A percentile compares a stretch with the other conserved stretches of the same genome.
Conservation (phyloP, 2,113 vertebrate genomes). For the Clarias batrachus region DNA sequence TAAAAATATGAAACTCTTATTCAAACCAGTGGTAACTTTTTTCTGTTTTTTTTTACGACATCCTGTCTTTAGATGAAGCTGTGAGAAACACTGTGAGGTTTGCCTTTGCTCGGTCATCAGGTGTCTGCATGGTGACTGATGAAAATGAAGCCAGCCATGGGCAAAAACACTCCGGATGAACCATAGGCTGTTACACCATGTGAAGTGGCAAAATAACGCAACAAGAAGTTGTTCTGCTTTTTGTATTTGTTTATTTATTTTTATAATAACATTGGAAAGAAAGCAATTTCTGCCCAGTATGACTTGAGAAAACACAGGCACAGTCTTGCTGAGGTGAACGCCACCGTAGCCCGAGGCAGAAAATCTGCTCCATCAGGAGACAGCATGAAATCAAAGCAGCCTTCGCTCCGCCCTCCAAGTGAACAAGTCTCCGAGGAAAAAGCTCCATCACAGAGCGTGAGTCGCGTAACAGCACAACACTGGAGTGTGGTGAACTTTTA, state of each 20-base stretch:
- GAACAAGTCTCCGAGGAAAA: conserved; percentile 16
- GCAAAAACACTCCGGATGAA: conserved; percentile 45
- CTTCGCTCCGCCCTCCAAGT: background rate
- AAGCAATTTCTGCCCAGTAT: conserved; percentile 11
- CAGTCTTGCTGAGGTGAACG: conserved; percentile 16
- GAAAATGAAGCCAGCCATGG: conserved; percentile 36
- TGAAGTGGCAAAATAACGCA: conserved; percentile 50
- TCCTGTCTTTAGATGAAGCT: conserved; percentile 14
- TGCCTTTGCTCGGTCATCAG: conserved; percentile 41
- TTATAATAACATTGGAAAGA: conserved; percentile 27
- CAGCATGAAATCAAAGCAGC: conserved; percentile 8
- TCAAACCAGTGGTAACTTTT: background rate
- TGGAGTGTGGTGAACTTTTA: background rate
- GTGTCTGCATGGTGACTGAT: conserved; percentile 45
- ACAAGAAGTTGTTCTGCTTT: background rate
- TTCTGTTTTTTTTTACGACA: background rate
- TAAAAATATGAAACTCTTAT: background rate
- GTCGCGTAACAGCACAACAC: conserved; percentile 14
- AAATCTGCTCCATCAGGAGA: conserved; percentile 5
- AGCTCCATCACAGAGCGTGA: conserved; percentile 5
- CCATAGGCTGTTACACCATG: conserved; percentile 52
- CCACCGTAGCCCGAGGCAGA: conserved; percentile 5
- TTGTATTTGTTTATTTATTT: conserved; percentile 40
- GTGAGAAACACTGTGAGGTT: conserved; percentile 41
- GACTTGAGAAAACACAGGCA: conserved; percentile 10